Base-by-base conservation (phyloP, 2,113 vertebrate species). In the Cariama cristata region DNA sequence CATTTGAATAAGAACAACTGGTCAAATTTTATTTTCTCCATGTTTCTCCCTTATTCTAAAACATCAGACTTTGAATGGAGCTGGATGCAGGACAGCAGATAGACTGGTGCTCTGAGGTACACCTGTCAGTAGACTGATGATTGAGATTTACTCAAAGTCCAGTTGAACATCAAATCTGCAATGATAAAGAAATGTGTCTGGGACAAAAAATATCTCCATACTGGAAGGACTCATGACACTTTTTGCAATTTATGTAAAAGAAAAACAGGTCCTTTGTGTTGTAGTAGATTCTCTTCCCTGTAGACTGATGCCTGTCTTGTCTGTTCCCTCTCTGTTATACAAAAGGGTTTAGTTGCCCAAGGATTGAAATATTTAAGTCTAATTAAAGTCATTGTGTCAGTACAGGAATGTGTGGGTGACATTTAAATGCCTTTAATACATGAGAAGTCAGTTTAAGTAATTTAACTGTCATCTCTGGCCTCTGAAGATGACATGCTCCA, bases 281-380 rank as follows among this genome's bases (percentile, higher is more conserved):
- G n/a, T 76, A 90, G 87, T 79, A 87, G 21, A 66, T 85, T 26
- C 20, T 17, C 30, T 88, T 76, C 5, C 14, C 49, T 66, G 33
- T 68, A 88, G 81, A 82, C 74, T 62, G 77, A 75, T 59, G 66
- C 77, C 53, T 94, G 8, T 88, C 90, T 91, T 86, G 21, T 79
- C 79, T 91, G 27, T 83, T 97, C 79, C 69, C 35, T 81, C 24
- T 87, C 53, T 50, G 53, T 75, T 62, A 44, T 81, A 85, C 49
- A 89, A 89, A 96, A 96, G 40, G 33, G 9, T 75, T 91, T 88
- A 82, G 85, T 45, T 93, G 80, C 76, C 73, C 87, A 53, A 95
- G 49, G 62, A 97, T 64, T 97, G 92, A 93, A 93, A 94, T 95
- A 95, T 94, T 96, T 97, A 85, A 94, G 85, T 83, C 92, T 95